Evolutionary conservation across 2,888 invertebrate species (phyloP), one percentile per base, ranked within the genome.

Genomic region (Ectemnius continuus): DNA sequence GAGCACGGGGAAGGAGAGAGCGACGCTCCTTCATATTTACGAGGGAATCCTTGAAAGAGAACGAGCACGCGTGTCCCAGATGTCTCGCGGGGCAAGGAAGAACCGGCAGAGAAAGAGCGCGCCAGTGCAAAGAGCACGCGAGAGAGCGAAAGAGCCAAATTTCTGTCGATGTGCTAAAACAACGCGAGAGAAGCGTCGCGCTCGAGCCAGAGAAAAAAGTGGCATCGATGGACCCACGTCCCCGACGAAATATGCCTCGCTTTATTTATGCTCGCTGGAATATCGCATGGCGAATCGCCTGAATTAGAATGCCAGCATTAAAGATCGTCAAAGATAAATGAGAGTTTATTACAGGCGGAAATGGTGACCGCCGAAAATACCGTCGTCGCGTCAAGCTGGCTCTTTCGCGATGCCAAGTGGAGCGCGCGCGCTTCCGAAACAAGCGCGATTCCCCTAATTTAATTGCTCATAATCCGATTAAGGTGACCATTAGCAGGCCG

Each of bases 401-500:
- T 23, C 23, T 23, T 70, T 13, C 48, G 65, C 23, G 60, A 28
- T 6, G 46, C 46, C 4, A 20, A 11, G 16, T 48, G 60, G 36
- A 14, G 16, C 23, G 8, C 2, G 11, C 45, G 52, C 59, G n/a
- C n/a, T n/a, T n/a, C n/a, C n/a, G 57, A 67, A 67, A 85, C 85
- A 85, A 88, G 83, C 82, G 84, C 85, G 76, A 86, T 84, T 86
- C 78, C 85, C 83, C 82, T 84, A 84, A 87, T 88, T 88, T 84
- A 86, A 88, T 89, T 87, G 83, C 78, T 85, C 84, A 83, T 88
- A 88, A 88, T 88, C 84, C 84, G 82, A 83, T 88, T 87, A 87
- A 88, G 86, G 84, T 77, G 82, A 76, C 86, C 84, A 87, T 88
- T 88, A 88, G 86, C 85, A 81, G 20, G 59, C 56, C 52, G 47